Base-by-base conservation (phyloP, 2,113 vertebrate genomes). In the Spermophilus dauricus region DNA sequence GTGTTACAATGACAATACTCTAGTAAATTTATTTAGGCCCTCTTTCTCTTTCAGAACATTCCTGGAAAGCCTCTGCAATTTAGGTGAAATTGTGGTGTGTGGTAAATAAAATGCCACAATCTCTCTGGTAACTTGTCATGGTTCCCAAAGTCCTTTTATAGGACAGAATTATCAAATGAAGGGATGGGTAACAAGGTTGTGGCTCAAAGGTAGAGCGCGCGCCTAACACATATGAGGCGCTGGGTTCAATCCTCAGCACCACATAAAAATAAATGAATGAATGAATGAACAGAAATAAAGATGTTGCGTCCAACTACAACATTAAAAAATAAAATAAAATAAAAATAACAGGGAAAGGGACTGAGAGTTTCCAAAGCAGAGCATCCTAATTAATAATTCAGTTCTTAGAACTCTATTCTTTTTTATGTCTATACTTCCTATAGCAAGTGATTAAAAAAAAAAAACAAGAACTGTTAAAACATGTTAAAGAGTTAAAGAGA, bases 301-400 rank as follows among this genome's bases (percentile, higher is more conserved):
- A 45, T 45, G 8, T 8, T 45, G 1, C 8, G 45, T 45, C 45
- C 45, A 45, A 45, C 45, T 45, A 45, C 45, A 45, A 45, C 45
- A 45, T 45, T 45, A 45, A 45, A 45, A 45, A 45, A 45, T 45
- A 9, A 45, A 45, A 45, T 45, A 45, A 45, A 45, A 45, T 45
- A 80, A 63, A 89, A 73, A 28, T 69, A 30, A 37, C 16, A 77
- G 11, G 14, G 7, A 45, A 65, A 37, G 22, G 65, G 17, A 4
- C 20, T 53, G 34, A 75, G 11, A 45, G 16, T 13, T 48, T 45
- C 37, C 73, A 85, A 86, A 91, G 34, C 8, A 82, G 53, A 91
- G 77, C 93, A 22, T 88, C 53, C 28, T 91, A 78, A 70, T 89
- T 69, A 80, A 72, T 87, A 92, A 92, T 13, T 91, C 51, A 83